Conservation (phyloP, 2,888 invertebrate genomes). For the Spisula subtruncata region DNA sequence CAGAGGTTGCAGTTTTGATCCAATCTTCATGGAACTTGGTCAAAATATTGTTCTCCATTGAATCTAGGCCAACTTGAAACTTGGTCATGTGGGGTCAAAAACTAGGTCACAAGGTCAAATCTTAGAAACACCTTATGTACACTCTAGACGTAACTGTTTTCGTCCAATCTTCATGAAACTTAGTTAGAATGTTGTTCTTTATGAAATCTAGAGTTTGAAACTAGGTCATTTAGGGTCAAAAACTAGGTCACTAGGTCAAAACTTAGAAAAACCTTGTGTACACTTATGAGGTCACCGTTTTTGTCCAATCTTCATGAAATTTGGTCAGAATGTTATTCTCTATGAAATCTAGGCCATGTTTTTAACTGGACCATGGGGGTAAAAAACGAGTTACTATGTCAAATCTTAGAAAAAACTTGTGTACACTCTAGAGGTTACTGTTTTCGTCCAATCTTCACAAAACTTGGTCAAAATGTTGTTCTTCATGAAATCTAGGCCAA, state of each 20-base stretch:
- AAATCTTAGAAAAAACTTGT: background rate
- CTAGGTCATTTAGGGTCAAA: background rate
- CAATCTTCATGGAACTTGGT: background rate
- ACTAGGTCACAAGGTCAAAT: background rate
- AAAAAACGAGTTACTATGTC: too few relatives aligned
- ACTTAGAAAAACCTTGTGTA: background rate
- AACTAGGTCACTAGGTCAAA: background rate
- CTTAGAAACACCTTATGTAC: background rate
- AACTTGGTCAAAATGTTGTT: background rate
- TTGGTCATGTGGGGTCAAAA: background rate
- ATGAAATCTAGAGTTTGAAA: background rate
- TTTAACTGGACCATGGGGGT: too few relatives aligned
- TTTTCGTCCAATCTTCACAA: background rate
- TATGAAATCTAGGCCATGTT: too few relatives aligned
- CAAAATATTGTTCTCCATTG: background rate
- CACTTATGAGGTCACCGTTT: background rate
- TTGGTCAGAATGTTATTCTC: too few relatives aligned
- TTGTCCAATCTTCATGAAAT: too few relatives aligned
- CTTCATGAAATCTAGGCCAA: background rate
- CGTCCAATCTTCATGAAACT: background rate
- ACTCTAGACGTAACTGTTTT: background rate
- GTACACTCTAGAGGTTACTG: background rate
- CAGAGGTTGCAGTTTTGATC: background rate
- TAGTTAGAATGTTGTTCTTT: background rate
- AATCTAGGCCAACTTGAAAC: background rate